These are phyloP conservation scores for Sylvilagus bachmani DNA, from an alignment of 2,113 vertebrate genomes.

Conservation along the genomic window DNA sequence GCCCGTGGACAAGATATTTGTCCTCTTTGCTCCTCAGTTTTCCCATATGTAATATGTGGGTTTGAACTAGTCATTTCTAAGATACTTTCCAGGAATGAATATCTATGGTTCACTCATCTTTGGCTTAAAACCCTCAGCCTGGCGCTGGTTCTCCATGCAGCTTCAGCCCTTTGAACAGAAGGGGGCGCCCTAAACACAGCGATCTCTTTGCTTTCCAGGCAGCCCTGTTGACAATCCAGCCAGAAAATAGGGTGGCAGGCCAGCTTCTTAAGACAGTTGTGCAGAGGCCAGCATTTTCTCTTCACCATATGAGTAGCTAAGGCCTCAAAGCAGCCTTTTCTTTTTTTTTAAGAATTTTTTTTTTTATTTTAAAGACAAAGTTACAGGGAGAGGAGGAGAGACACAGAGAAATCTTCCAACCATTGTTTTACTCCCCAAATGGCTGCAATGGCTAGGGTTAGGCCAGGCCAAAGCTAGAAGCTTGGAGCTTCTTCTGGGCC, in stretches of 20 bases:
- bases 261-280: neutral
- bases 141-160: neutral
- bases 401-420: no score
- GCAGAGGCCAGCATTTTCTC: neutral
- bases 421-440: no score
- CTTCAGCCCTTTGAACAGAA: slow-evolving; percentile 48
- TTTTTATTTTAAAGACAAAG: no score
- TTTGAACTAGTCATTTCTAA: neutral
- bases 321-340: neutral
- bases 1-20: neutral
- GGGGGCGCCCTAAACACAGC: slow-evolving; percentile 23
- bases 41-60: neutral
- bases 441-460: no score
- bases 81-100: neutral
- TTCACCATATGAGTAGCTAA: neutral
- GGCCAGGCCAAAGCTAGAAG: no score
- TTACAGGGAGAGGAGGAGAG: no score
- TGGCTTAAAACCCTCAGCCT: neutral
- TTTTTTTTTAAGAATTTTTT: no score
- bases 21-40: neutral
- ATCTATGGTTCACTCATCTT: neutral
- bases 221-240: neutral
- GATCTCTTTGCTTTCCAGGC: neutral
- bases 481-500: no score
- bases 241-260: neutral